phyloP scores from a whole-genome alignment of 2,797 vertebrate genomes.

The Uromys caudimaculatus region DNA sequence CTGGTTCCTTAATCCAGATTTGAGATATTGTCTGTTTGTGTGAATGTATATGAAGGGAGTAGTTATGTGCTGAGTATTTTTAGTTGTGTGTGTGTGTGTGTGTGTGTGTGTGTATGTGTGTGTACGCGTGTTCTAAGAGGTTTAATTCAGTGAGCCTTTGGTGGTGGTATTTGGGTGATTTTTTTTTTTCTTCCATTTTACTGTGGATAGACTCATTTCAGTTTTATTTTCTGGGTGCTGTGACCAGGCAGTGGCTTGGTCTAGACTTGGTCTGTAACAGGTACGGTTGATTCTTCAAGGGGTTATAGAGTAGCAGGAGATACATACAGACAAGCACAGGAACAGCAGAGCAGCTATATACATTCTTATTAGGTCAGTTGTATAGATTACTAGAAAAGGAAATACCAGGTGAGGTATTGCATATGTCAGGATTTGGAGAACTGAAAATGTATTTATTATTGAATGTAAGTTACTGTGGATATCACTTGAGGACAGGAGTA shows the following conservation, averaged over 20 bases:
- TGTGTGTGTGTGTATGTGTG: neutral
- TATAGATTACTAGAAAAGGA: neutral
- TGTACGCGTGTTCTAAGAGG: neutral
- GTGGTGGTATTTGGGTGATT: neutral
- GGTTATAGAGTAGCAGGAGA: neutral
- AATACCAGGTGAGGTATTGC: neutral
- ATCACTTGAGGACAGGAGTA: neutral
- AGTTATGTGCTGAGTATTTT: neutral
- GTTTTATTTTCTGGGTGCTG: neutral
- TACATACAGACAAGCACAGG: fast-evolving
- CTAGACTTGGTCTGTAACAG: neutral
- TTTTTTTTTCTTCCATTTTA: neutral
- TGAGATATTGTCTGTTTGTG: fast-evolving
- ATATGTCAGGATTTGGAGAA: neutral
- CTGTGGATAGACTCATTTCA: neutral
- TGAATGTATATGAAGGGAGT: neutral
- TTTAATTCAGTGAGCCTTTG: neutral
- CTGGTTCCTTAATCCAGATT: neutral
- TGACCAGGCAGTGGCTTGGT: neutral
- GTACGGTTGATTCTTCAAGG: neutral
- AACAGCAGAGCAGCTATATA: fast-evolving
- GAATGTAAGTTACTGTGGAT: neutral
- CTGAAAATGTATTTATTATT: neutral
- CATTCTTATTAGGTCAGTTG: no score
- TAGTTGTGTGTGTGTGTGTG: no score